Conservation (phyloP, 2,113 vertebrate genomes). For the Meles meles region DNA sequence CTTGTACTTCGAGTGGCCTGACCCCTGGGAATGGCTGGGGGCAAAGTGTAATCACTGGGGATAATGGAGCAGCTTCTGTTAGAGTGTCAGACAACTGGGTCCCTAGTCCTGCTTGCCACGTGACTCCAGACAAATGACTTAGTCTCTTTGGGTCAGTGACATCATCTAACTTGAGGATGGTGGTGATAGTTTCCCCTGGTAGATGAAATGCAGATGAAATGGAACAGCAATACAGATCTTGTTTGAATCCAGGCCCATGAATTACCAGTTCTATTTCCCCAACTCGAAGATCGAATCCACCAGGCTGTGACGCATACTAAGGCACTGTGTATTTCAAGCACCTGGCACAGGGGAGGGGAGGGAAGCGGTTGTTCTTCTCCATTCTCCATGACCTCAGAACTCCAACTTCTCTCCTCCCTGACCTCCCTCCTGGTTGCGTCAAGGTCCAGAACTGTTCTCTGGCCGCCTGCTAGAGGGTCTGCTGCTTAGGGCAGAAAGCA, state of each 20-base stretch:
- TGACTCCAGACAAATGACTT: background rate
- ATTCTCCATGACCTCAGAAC: background rate
- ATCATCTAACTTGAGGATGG: background rate
- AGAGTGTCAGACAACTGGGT: background rate
- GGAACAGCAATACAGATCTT: background rate
- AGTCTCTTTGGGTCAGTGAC: background rate
- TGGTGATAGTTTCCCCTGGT: background rate
- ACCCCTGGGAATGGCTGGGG: background rate
- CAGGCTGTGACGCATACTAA: background rate
- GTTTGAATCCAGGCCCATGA: background rate
- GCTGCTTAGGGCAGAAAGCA: slow-evolving; percentile 48
- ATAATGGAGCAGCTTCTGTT: background rate
- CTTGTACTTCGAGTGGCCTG: background rate
- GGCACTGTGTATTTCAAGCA: background rate
- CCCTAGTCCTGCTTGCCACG: background rate
- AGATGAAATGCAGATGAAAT: background rate
- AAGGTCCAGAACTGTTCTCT: background rate
- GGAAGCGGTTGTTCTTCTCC: background rate
- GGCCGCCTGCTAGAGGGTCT: background rate
- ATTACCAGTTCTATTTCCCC: background rate
- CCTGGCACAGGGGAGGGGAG: background rate
- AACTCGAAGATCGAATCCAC: background rate
- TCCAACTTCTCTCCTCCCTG: background rate
- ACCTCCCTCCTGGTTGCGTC: background rate
- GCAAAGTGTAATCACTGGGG: background rate